Base-by-base conservation (phyloP, 2,113 vertebrate species). In the Neogobius melanostomus region DNA sequence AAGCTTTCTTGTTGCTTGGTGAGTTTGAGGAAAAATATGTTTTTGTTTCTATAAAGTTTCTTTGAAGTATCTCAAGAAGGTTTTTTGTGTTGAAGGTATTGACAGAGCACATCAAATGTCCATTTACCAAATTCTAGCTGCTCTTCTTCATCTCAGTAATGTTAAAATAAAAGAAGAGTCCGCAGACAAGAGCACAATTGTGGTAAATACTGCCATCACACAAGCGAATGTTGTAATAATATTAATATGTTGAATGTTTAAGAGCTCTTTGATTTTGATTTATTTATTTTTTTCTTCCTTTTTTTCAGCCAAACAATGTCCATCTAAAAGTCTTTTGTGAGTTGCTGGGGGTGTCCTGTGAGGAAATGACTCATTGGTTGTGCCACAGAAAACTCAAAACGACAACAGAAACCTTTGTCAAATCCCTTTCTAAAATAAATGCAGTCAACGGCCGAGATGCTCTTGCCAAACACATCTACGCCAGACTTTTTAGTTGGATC, bases 321-420 rank as follows among this genome's bases (percentile, higher is more conserved):
- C 94, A 97, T 79, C 93, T 99, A 71, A 74, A 68, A 73, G 88
- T 94, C 72, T 99, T 99, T 90, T 98, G 95, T 50, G 96, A 97
- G 69, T 93, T 99, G 77, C 94, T 96, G 94, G 95, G 95, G 0
- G 95, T 98, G 69, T 91, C 95, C 10, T 93, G 92, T 17, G 93
- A 95, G 63, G 94, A 97, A 84, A 97, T 98, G 96, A 86, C 95
- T 69, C 96, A 96, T 79, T 99, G 97, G 98, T 92, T 99, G 16
- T 98, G 97, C 83, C 95, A 98, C 53, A 93, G 93, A 72, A 99
- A 97, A 82, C 93, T 99, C 0, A 90, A 94, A 50, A 99, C 96
- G 0, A 91, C 95, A 65, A 90, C 95, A 0, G 98, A 99, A 86
- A 98, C 95, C 4, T 97, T 93, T 51, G 95, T 96, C 86, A 99